These are phyloP conservation scores for Paramormyrops hopkinsi DNA, from an alignment of 2,797 vertebrate species.

Conservation along the genomic window DNA sequence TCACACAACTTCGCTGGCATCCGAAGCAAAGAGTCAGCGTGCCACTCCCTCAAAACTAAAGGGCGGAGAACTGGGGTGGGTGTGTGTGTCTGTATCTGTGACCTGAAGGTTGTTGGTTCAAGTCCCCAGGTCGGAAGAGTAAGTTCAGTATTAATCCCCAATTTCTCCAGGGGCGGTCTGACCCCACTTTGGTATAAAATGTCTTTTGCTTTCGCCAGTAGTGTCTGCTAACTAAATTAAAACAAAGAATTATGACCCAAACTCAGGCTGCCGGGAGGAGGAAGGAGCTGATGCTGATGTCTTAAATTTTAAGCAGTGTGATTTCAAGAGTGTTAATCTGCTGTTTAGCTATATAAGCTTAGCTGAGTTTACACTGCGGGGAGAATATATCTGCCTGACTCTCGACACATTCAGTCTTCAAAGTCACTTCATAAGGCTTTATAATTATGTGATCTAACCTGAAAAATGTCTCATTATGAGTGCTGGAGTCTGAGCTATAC, in stretches of 20 bases:
- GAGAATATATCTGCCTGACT: not conserved
- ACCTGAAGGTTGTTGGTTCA: not conserved
- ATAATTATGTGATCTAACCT: not conserved
- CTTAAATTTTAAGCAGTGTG: not conserved
- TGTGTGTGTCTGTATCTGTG: not conserved
- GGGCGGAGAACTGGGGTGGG: not conserved
- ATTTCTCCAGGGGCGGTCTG: not conserved
- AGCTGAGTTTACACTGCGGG: not conserved
- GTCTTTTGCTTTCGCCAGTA: not conserved
- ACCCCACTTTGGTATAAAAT: not conserved
- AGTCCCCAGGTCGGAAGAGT: not conserved
- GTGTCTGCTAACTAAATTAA: not conserved
- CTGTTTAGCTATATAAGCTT: not conserved
- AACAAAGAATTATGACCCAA: not conserved
- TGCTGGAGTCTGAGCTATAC: not conserved
- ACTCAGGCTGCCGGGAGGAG: not conserved
- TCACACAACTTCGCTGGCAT: conserved; percentile 35
- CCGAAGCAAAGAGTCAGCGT: conserved; percentile 22
- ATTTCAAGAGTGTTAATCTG: conserved; percentile 13
- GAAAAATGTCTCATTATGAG: not conserved
- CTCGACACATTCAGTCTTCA: not conserved
- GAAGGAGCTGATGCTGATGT: conserved; percentile 7
- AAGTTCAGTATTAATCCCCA: not conserved
- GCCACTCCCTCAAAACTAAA: not conserved
- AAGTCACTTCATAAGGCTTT: not conserved